A percentile compares a stretch with the other conserved stretches of the same genome.
Conservation (phyloP, 2,797 vertebrate genomes). For the Hephaestus fuliginosus region DNA sequence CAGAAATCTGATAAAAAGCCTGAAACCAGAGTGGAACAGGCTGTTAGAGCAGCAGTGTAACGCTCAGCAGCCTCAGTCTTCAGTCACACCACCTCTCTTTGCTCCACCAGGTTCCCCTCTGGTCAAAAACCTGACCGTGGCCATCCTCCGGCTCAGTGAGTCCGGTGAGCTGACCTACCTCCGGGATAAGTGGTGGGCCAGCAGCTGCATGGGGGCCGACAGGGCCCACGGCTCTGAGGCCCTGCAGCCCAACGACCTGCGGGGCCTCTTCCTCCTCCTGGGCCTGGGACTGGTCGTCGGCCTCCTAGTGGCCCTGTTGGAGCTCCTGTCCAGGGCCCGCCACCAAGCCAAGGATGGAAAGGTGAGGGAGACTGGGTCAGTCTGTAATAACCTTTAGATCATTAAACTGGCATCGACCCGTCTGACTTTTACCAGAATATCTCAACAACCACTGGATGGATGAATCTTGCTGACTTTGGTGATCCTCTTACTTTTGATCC, state of each 20-base stretch:
- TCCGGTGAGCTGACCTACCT: conserved; percentile 86
- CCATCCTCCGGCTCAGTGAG: conserved; percentile 89
- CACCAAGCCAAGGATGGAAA: conserved; percentile 85
- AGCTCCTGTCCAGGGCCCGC: conserved; percentile 87
- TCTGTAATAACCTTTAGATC: background rate
- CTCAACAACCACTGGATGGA: background rate
- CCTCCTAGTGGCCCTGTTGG: conserved; percentile 85
- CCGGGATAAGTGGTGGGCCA: conserved; percentile 91
- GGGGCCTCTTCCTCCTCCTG: conserved; percentile 89
- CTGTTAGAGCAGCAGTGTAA: background rate
- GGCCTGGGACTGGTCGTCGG: conserved; percentile 86
- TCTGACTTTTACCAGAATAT: background rate
- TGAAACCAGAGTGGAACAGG: background rate
- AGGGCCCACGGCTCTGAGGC: conserved; percentile 51
- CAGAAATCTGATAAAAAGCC: background rate
- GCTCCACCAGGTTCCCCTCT: conserved; percentile 82
- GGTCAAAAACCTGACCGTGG: conserved; percentile 86
- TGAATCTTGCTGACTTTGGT: background rate
- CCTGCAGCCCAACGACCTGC: conserved; percentile 83
- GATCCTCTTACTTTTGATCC: background rate
- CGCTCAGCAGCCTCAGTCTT: conserved; percentile 1
- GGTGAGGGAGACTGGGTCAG: conserved; percentile 67
- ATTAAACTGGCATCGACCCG: background rate
- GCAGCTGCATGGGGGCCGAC: conserved; percentile 77
- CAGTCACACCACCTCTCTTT: background rate